Conservation (phyloP, 2,888 invertebrate species). For the Hololepta plana region DNA sequence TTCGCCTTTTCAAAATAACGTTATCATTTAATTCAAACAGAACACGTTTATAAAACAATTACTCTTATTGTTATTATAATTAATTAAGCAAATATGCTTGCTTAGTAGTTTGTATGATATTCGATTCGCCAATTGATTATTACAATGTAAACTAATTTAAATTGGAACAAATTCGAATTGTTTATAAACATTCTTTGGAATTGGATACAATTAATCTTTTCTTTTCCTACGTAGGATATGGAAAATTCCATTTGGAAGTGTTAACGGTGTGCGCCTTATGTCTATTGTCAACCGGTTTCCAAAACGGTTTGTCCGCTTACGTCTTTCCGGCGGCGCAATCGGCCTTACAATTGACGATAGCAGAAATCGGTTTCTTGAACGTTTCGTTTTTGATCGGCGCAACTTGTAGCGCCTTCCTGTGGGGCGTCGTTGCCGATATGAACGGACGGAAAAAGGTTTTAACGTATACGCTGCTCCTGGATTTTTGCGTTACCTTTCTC, state of each 20-base stretch:
- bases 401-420: conserved; percentile 54
- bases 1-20: no score
- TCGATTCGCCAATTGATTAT: no score
- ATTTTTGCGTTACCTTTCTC: conserved; percentile 33
- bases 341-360: conserved; percentile 44
- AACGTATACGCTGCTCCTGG: conserved; percentile 16
- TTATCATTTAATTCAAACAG: no score
- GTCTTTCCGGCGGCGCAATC: conserved; percentile 54
- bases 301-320: conserved; percentile 51
- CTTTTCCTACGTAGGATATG: no score
- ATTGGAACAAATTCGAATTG: no score
- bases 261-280: conserved; percentile 44
- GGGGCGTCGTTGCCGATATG: conserved; percentile 66
- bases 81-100: no score
- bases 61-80: no score
- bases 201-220: no score
- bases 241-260: conserved; percentile 45
- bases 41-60: no score
- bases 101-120: no score
- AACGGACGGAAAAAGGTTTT: conserved; percentile 43
- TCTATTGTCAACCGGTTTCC: conserved; percentile 42
- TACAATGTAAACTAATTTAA: no score
- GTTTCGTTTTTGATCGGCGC: conserved; percentile 56
- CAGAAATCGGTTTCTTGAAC: conserved; percentile 50
- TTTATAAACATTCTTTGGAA: no score